Percentiles rank a stretch among this genome's conserved stretches.
These are phyloP conservation scores for Mylabris sibirica DNA, from an alignment of 2,888 invertebrate species.

Conservation along the genomic window DNA sequence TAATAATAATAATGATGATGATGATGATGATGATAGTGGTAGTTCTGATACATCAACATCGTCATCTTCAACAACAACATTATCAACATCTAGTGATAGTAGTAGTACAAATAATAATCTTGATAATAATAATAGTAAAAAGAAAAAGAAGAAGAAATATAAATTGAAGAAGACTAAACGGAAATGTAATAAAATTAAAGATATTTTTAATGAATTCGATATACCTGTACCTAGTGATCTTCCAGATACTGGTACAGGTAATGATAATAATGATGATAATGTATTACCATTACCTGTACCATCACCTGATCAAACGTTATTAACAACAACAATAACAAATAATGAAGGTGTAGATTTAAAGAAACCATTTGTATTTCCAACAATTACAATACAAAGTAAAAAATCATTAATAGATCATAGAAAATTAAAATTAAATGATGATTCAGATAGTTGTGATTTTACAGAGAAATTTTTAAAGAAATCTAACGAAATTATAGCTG, in stretches of 20 bases:
- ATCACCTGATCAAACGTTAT: constrained; percentile 17
- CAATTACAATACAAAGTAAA: constrained; percentile 48
- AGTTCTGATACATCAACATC: not conserved
- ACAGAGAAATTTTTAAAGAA: constrained; percentile 27
- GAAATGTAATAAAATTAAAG: constrained; percentile 17
- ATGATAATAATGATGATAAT: not conserved
- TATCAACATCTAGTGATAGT: constrained; percentile 27
- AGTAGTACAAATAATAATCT: constrained; percentile 30
- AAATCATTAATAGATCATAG: constrained; percentile 47
- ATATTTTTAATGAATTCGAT: constrained; percentile 32
- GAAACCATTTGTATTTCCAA: constrained; percentile 47
- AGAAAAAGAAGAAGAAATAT: constrained; percentile 24
- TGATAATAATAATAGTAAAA: constrained; percentile 27
- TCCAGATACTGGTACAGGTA: constrained; percentile 18
- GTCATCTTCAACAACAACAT: not conserved
- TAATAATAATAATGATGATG: not conserved
- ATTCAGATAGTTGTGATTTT: constrained; percentile 39
- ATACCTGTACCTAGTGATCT: constrained; percentile 32
- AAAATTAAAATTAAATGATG: constrained; percentile 48
- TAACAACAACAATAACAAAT: not conserved
- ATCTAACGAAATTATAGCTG: constrained; percentile 16
- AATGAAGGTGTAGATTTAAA: constrained; percentile 14
- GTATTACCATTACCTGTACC: constrained; percentile 27
- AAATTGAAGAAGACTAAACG: constrained; percentile 11
- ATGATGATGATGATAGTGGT: not conserved